Conservation (phyloP, 1,140 invertebrate genomes). For the Dufourea novaeangliae region DNA sequence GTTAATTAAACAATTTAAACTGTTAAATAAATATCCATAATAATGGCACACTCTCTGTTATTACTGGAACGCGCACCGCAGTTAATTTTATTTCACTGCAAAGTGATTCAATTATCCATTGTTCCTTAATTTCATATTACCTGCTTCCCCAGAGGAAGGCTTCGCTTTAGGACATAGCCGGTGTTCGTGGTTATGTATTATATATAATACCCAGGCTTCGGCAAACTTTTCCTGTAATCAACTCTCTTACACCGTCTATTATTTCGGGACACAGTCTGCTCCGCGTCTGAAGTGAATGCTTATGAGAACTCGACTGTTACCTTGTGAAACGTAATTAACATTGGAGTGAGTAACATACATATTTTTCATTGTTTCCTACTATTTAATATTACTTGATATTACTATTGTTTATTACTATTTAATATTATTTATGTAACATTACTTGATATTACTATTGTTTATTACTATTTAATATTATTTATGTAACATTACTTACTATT, state of each 20-base stretch:
- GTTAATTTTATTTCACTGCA: not conserved
- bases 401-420: too few species aligned
- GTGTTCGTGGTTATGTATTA: not conserved
- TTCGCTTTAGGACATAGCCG: not conserved
- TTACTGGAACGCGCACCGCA: not conserved
- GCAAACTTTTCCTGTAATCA: not conserved
- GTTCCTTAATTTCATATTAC: slow-evolving; percentile 7
- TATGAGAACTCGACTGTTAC: not conserved
- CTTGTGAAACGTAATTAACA: not conserved
- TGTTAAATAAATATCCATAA: too few species aligned
- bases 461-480: too few species aligned
- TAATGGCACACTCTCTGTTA: not conserved
- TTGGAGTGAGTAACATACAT: not conserved
- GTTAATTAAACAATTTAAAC: too few species aligned
- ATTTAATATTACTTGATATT: too few species aligned
- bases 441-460: too few species aligned
- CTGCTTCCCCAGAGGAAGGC: not conserved
- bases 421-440: too few species aligned
- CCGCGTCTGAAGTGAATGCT: not conserved
- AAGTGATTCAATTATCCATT: slow-evolving; percentile 7
- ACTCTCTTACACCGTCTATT: not conserved
- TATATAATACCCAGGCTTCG: not conserved
- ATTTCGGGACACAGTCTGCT: not conserved
- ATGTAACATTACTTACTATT: too few species aligned
- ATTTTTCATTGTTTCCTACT: too few species aligned